Evolutionary conservation across 1,140 invertebrate genomes (phyloP), one percentile per base, ranked within the genome.

Genomic region (Babylonia areolata): DNA sequence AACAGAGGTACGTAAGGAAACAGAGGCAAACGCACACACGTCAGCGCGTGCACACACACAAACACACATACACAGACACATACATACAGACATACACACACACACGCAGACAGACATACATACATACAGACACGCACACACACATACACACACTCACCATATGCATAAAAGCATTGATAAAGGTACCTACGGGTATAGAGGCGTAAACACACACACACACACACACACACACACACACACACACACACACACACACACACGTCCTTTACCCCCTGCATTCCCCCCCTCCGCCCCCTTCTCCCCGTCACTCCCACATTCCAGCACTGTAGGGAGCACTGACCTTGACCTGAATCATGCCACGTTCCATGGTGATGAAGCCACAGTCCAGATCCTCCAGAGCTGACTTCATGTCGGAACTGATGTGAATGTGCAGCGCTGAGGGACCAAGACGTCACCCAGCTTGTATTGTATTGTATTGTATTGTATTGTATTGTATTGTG

Each of bases 341-440:
- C 91, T 92, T 93, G 40, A 93, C 89, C 28, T 92, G 89, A 46
- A 92, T 91, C 15, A 91, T 84, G 20, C 92, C 92, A 42, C 92
- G 80, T 69, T 92, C 91, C 33, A 92, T 75, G 35, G 88, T 91
- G 33, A 91, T 84, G 69, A 93, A 93, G 1, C 91, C 91, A 85
- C 88, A 88, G 42, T 91, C 85, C 33, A 92, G 75, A 1, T 87
- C 86, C 17, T 88, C 82, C n/a, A 93, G 87, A 17, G 90, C 90
- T 37, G 87, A 85, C 28, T 91, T 88, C 90, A 92, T 91, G 5
- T 87, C 87, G 1, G 85, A 84, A 80, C 92, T 93, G 71, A 88
- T 88, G 75, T 90, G 89, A 35, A 90, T 90, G 85, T 88, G 86
- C 46, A 90, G 69, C 5, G 85, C 89, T 90, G 54, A 12, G 0